Base-by-base conservation (phyloP, 2,888 invertebrate genomes). In the Pammene aurita region DNA sequence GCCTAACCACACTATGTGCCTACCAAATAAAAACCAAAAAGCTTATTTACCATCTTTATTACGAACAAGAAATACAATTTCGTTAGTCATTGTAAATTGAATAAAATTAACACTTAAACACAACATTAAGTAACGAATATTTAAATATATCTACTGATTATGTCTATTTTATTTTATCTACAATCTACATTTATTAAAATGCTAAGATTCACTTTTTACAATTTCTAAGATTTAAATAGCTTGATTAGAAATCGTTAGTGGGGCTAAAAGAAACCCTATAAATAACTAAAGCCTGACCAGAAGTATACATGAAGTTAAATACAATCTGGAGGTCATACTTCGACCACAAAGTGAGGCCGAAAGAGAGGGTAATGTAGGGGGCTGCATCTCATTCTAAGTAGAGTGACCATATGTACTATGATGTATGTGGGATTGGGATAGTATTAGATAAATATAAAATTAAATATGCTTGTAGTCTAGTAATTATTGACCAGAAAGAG, bases 11-110 rank as follows among this genome's bases (percentile, higher is more conserved):
- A n/a, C n/a, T n/a, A n/a, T n/a, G n/a, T n/a, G n/a, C n/a, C n/a
- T n/a, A n/a, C 1, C 7, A 38, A 50, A 46, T 35, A n/a, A 65
- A 56, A 56, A 34, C 11, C 14, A 10, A 7, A 34, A 0, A 54
- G 34, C 56, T 56, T 48, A 56, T 65, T 55, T 52, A 63, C 48
- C 62, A 26, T 50, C 18, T 68, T 63, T 68, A 67, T 63, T 68
- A 50, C 57, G 50, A 48, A 57, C 63, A 57, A 57, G 67, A 44
- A 50, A 16, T 48, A 57, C 50, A 48, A 14, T 54, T 44, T 35
- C 34, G n/a, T 42, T 26, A 42, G 54, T 41, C 2, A 54, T 52
- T 42, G 14, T 13, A 42, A 63, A 63, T 63, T 14, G 38, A 48
- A 57, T 57, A 48, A 41, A 10, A 67, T 55, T 34, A 26, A 35